Evolutionary conservation across 2,113 vertebrate species (phyloP).

Genomic region (Amblyornis subalaris): DNA sequence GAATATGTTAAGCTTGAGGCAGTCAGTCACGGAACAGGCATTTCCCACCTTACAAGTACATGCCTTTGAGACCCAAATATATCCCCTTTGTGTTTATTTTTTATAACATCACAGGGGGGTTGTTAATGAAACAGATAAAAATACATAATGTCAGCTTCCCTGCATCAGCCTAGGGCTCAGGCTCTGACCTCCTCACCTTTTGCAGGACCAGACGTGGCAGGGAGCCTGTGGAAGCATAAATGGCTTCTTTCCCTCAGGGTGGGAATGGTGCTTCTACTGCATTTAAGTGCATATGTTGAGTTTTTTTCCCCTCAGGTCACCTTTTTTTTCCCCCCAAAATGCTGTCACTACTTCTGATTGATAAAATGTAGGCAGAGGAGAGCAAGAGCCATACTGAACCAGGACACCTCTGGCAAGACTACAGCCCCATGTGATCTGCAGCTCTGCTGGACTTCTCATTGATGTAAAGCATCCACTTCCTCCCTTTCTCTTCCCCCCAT

Average conservation of each 20-base stretch:
- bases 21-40: neutral
- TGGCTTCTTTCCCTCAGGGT: neutral
- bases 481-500: neutral
- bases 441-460: neutral
- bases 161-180: neutral
- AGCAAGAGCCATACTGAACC: fast-evolving
- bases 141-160: neutral
- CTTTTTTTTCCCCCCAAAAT: neutral
- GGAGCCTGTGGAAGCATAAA: neutral
- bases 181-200: neutral
- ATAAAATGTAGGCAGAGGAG: neutral
- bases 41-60: neutral
- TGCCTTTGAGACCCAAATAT: neutral
- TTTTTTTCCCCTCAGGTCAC: neutral
- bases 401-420: neutral
- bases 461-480: neutral
- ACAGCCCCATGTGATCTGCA: fast-evolving
- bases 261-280: neutral
- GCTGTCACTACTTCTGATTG: neutral
- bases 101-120: fast-evolving
- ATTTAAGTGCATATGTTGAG: neutral
- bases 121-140: neutral
- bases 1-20: neutral
- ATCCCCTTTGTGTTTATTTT: neutral
- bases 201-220: neutral